Evolutionary conservation across 2,888 invertebrate species (phyloP).

Genomic region (Microctonus aethiopoides): DNA sequence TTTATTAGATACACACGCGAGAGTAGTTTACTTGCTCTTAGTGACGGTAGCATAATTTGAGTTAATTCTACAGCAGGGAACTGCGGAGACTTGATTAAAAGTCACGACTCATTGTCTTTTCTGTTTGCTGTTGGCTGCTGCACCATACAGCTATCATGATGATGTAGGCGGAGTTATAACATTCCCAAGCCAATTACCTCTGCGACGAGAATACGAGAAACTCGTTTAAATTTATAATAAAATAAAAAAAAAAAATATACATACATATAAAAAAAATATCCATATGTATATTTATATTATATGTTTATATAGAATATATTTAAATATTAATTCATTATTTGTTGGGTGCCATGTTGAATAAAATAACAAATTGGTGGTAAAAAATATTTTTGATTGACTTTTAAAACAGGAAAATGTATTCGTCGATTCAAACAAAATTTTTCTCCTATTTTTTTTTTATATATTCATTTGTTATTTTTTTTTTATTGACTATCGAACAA

Average conservation of each 20-base stretch:
- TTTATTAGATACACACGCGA: too few relatives aligned
- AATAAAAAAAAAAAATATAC: conserved; percentile 19
- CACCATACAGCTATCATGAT: conserved; percentile 47
- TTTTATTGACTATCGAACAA: conserved; percentile 16
- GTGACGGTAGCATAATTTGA: conserved; percentile 54
- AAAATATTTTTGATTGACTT: conserved; percentile 37
- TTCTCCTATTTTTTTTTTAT: background rate
- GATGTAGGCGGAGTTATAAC: background rate
- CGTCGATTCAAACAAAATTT: conserved; percentile 10
- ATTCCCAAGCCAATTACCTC: conserved; percentile 54
- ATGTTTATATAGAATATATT: too few relatives aligned
- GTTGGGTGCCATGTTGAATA: too few relatives aligned
- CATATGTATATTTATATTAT: conserved; percentile 18
- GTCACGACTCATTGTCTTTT: conserved; percentile 62
- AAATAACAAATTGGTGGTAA: too few relatives aligned
- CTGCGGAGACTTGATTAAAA: conserved; percentile 62
- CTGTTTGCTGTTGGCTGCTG: conserved; percentile 61
- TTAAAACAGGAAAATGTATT: conserved; percentile 16
- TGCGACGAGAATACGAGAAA: conserved; percentile 36
- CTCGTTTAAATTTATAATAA: conserved; percentile 60
- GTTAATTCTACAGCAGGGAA: conserved; percentile 64
- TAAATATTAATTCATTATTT: too few relatives aligned
- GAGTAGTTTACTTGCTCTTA: background rate
- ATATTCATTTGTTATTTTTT: conserved; percentile 15
- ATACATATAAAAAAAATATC: background rate